Evolutionary conservation across 2,113 vertebrate species (phyloP).

Genomic region (Oryzias woworae): DNA sequence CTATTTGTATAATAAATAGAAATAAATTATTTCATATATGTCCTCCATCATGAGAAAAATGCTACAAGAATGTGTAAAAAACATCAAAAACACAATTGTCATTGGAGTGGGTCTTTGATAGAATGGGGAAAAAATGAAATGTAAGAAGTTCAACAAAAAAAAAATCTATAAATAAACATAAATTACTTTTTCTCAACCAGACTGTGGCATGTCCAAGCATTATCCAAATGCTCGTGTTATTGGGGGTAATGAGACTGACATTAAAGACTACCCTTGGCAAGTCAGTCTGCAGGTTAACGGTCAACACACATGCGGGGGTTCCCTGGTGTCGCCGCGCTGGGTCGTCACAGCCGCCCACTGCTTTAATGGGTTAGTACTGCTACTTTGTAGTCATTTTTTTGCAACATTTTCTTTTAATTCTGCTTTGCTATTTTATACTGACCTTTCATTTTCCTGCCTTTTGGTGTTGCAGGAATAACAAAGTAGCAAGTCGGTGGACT

Average conservation of each 20-base stretch:
- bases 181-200: constrained; percentile 52
- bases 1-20: too few species aligned
- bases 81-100: too few species aligned
- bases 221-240: constrained; percentile 74
- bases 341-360: constrained; percentile 86
- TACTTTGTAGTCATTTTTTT: background rate
- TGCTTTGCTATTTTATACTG: background rate
- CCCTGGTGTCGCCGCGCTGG: constrained; percentile 81
- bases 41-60: too few species aligned
- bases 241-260: constrained; percentile 77
- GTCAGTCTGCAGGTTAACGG: constrained; percentile 84
- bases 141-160: background rate
- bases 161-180: background rate
- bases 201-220: constrained; percentile 73
- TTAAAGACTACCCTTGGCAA: constrained; percentile 90
- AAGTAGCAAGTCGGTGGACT: constrained; percentile 76
- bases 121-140: too few species aligned
- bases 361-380: constrained; percentile 66
- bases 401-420: background rate
- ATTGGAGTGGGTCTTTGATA: too few species aligned
- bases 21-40: too few species aligned
- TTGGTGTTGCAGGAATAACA: constrained; percentile 40
- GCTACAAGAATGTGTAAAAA: too few species aligned
- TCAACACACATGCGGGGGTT: constrained; percentile 86
- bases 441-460: background rate